phyloP scores from a whole-genome alignment of 92 coral and sea anemone genomes.

The Epizoanthus fatuus region DNA sequence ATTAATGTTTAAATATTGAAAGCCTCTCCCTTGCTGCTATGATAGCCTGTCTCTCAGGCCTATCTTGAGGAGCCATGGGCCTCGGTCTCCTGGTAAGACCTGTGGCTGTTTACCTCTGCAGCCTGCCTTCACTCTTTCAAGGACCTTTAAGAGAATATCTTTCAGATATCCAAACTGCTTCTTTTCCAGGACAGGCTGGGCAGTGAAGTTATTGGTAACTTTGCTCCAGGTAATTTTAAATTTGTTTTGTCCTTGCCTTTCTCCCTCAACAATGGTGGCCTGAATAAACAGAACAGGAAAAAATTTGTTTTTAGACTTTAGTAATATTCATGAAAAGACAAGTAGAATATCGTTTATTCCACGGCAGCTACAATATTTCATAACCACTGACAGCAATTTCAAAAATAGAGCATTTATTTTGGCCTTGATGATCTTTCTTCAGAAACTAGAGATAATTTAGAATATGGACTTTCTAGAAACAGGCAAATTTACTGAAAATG shows the following conservation, averaged over 20 bases:
- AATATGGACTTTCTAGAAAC: too few relatives aligned
- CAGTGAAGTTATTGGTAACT: slow-evolving; percentile 40
- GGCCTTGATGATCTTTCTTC: too few relatives aligned
- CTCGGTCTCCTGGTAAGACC: neutral
- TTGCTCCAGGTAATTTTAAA: slow-evolving; percentile 38
- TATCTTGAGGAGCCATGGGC: slow-evolving; percentile 21
- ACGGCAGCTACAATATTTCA: too few relatives aligned
- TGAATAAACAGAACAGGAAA: neutral
- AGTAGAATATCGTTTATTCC: too few relatives aligned
- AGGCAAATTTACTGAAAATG: too few relatives aligned
- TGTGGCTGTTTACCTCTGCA: neutral
- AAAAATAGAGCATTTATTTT: too few relatives aligned
- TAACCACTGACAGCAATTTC: too few relatives aligned
- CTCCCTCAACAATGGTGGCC: slow-evolving; percentile 26
- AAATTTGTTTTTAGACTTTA: neutral
- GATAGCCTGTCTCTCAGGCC: slow-evolving; percentile 7
- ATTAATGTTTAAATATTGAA: too few relatives aligned
- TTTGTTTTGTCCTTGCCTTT: slow-evolving; percentile 12
- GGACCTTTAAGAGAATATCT: neutral
- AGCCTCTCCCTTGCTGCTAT: neutral
- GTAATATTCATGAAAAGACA: too few relatives aligned
- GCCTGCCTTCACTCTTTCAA: neutral
- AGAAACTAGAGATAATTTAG: too few relatives aligned
- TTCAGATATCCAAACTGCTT: slow-evolving; percentile 14
- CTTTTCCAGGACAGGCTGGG: slow-evolving; percentile 37